Evolutionary conservation across 2,113 vertebrate genomes (phyloP).

Genomic region (Melanotaenia duboulayi): DNA sequence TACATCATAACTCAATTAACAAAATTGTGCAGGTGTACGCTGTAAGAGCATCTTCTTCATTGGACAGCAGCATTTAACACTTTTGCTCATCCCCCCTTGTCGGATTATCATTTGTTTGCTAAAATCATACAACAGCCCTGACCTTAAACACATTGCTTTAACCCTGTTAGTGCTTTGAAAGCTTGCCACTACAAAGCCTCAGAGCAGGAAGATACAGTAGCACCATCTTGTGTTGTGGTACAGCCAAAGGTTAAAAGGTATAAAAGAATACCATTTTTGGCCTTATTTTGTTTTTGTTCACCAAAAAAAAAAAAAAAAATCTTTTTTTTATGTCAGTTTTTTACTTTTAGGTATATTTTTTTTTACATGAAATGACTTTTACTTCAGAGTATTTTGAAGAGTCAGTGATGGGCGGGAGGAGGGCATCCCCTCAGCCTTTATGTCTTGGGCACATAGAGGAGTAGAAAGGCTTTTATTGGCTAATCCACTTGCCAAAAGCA

Average conservation of each 20-base stretch:
- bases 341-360: neutral
- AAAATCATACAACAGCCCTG: constrained; percentile 52
- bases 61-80: constrained; percentile 5
- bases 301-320: too few species aligned
- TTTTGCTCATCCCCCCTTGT: constrained; percentile 31
- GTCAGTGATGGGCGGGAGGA: constrained; percentile 54
- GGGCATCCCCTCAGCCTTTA: constrained; percentile 73
- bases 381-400: constrained; percentile 42
- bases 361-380: constrained; percentile 12
- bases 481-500: constrained; percentile 60
- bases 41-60: constrained; percentile 11
- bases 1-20: constrained; percentile 20
- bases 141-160: constrained; percentile 56
- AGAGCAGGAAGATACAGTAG: constrained; percentile 69
- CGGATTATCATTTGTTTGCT: constrained; percentile 41
- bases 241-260: constrained; percentile 58
- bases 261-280: constrained; percentile 3
- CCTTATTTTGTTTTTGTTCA: neutral
- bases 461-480: constrained; percentile 67
- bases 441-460: constrained; percentile 58
- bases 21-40: constrained; percentile 30
- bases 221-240: constrained; percentile 77
- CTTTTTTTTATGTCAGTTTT: too few species aligned
- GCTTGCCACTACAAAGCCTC: constrained; percentile 9
- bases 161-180: constrained; percentile 36